Base-by-base conservation (phyloP, 2,797 vertebrate genomes). In the Macroramphosus scolopax region DNA sequence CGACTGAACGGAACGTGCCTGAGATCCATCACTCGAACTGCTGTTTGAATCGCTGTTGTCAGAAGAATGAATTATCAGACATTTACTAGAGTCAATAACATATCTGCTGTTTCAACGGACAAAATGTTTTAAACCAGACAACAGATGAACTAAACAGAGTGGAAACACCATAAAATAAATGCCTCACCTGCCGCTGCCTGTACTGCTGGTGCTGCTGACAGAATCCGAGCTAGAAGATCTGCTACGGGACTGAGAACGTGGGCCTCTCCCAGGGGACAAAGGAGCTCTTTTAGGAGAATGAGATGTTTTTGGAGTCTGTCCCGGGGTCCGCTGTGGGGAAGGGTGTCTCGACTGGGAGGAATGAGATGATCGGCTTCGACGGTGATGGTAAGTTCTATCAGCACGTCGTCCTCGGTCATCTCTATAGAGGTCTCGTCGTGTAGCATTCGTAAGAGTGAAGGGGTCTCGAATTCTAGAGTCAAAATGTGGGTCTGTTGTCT, bases 181-280 rank as follows among this genome's bases (percentile, higher is more conserved):
- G n/a, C n/a, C n/a, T n/a, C n/a, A n/a, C 97, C 97, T 99, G 91
- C 95, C 96, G 0, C 96, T 99, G 82, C 94, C 97, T 54, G 93
- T 98, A 82, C 93, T 99, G 87, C 90, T 98, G 87, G 92, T 97
- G 89, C 97, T 99, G 92, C 95, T 99, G 87, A 98, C 90, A 4
- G 96, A 98, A 78, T 98, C 95, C 0, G 96, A 98, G 83, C 96
- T 99, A 15, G 96, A 98, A 24, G 96, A 98, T 57, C 94, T 86
- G 85, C 94, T 98, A 34, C 85, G 87, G 25, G 96, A 96, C 43
- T 91, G 92, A 39, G 95, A 97, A 77, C 91, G 78, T 8, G 86
- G 88, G 13, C 85, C 88, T 72, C 88, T 86, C 11, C 85, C 83
- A 3, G 90, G 90, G 15, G 90, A 91, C 59, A 87, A 62, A 3